Evolutionary conservation across 92 coral and sea anemone genomes (phyloP).

Genomic region (Umimayanthus kanabou): DNA sequence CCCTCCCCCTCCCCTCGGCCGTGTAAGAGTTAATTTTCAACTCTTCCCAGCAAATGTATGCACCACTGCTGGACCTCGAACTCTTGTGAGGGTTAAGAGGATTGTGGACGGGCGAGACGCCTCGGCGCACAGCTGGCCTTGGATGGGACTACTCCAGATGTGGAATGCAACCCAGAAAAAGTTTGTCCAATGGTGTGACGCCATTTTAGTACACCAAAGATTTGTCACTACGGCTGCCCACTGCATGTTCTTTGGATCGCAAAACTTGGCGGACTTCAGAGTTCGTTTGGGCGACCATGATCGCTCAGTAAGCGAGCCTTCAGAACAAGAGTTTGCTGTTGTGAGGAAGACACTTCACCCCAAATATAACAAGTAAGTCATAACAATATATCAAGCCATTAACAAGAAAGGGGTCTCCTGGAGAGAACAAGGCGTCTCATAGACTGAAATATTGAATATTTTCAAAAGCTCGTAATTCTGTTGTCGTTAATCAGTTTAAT

Average conservation of each 20-base stretch:
- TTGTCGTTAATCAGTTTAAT: too few species aligned
- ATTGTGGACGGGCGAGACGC: constrained; percentile 16
- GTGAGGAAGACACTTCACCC: constrained; percentile 16
- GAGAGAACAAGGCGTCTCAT: too few species aligned
- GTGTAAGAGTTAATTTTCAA: too few species aligned
- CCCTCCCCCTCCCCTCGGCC: too few species aligned
- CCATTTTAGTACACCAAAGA: neutral
- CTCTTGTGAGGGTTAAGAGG: neutral
- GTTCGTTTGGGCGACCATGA: constrained; percentile 25
- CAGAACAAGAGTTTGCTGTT: constrained; percentile 16
- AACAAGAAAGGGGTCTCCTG: too few species aligned
- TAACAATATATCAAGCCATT: too few species aligned
- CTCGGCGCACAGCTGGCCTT: constrained; percentile 17
- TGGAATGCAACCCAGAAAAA: neutral
- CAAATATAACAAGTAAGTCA: constrained; percentile 16
- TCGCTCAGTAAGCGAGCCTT: constrained; percentile 29
- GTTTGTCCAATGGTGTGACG: constrained; percentile 32
- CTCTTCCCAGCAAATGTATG: neutral
- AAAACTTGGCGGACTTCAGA: constrained; percentile 28
- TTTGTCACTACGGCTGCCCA: constrained; percentile 24
- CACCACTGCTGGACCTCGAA: neutral
- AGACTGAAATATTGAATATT: too few species aligned
- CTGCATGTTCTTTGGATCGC: constrained; percentile 33
- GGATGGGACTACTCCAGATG: constrained; percentile 8
- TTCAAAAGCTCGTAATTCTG: too few species aligned